A percentile compares a stretch with the other conserved stretches of the same genome.
Evolutionary conservation across 1,140 invertebrate genomes (phyloP).

Genomic region (Penaeus indicus): DNA sequence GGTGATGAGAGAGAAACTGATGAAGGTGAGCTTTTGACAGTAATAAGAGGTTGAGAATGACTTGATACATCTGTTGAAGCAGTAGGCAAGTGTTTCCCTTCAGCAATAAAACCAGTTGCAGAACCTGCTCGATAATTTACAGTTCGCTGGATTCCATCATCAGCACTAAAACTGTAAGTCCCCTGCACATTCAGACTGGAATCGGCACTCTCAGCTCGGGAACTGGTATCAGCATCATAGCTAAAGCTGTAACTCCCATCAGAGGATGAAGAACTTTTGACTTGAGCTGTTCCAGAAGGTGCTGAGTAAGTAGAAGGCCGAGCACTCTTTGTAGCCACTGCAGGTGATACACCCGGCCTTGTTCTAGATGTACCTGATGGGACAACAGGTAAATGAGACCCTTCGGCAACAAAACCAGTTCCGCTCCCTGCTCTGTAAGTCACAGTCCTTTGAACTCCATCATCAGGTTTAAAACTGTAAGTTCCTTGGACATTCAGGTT

Average conservation of each 20-base stretch:
- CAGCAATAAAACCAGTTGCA: constrained; percentile 47
- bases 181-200: constrained; percentile 67
- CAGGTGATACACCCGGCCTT: background rate
- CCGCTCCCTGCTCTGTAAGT: no score
- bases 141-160: constrained; percentile 31
- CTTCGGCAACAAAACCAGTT: no score
- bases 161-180: constrained; percentile 66
- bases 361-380: background rate
- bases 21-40: no score
- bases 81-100: constrained; percentile 34
- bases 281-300: background rate
- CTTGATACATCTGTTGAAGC: background rate
- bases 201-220: constrained; percentile 57
- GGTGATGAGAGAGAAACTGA: no score
- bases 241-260: constrained; percentile 57
- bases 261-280: background rate
- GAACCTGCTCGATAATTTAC: constrained; percentile 42
- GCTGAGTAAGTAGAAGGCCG: no score
- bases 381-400: no score
- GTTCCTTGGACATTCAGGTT: no score
- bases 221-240: constrained; percentile 61
- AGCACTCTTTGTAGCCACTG: no score
- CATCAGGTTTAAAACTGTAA: no score
- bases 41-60: no score
- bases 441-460: no score